Percentiles rank a stretch among this genome's conserved stretches.
These are phyloP conservation scores for Montipora capitata DNA, from an alignment of 92 coral and sea anemone genomes.

Conservation along the genomic window DNA sequence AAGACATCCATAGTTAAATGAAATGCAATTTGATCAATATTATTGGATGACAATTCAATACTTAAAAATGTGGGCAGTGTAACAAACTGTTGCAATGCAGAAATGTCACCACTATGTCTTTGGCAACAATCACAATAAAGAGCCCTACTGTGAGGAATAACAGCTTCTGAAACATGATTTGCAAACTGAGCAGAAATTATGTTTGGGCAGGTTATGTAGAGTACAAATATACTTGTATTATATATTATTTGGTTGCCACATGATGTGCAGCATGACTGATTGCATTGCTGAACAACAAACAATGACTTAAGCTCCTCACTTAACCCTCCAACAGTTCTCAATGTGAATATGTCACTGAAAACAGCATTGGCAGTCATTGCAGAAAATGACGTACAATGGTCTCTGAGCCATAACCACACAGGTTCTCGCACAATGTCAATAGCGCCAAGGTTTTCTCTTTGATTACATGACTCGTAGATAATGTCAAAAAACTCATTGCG, in stretches of 20 bases:
- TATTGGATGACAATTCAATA: constrained; percentile 47
- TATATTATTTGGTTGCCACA: constrained; percentile 49
- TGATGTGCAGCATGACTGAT: constrained; percentile 34
- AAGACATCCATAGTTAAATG: constrained; percentile 59
- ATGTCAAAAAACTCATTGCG: constrained; percentile 41
- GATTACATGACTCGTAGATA: constrained; percentile 56
- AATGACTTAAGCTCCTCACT: constrained; percentile 52
- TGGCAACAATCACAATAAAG: constrained; percentile 54
- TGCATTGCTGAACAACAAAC: constrained; percentile 51
- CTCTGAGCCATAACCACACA: constrained; percentile 61
- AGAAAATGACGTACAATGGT: constrained; percentile 40
- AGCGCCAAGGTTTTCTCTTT: constrained; percentile 59
- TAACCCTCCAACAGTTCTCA: constrained; percentile 25
- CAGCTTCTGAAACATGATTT: constrained; percentile 54
- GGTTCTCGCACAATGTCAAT: constrained; percentile 58
- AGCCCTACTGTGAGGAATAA: constrained; percentile 41
- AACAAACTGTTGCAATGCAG: constrained; percentile 51
- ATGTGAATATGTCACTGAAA: constrained; percentile 48
- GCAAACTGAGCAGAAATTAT: constrained; percentile 17
- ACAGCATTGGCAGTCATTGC: constrained; percentile 67
- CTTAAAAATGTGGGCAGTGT: constrained; percentile 44
- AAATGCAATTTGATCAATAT: constrained; percentile 29
- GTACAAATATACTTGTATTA: constrained; percentile 36
- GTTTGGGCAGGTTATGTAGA: constrained; percentile 51
- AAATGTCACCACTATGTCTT: constrained; percentile 46